Evolutionary conservation across 2,888 invertebrate species (phyloP), one percentile per base, ranked within the genome.

Genomic region (Phyllotreta striolata): DNA sequence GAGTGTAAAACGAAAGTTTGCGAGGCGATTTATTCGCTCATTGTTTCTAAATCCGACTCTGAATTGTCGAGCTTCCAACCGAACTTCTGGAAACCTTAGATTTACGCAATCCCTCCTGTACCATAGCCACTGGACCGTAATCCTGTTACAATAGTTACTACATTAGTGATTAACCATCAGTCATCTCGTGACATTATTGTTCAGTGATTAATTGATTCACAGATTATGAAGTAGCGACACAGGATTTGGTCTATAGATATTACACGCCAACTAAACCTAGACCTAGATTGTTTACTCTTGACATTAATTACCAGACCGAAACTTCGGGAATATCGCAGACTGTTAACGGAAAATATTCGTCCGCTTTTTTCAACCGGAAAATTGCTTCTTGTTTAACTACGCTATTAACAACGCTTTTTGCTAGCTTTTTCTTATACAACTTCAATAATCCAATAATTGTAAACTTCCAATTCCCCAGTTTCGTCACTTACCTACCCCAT

Each of bases 171-270:
- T 73, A 74, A 68, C 73, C 69, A 75, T 75, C 75, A 72, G 69
- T 75, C 75, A 75, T 74, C 72, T 72, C 54, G 66, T 74, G 75
- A 75, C 73, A 73, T 73, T 72, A 76, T 75, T 74, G 73, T 74
- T 68, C 63, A 38, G 70, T 72, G 73, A 76, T 76, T 74, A 74
- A 76, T 75, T 76, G 75, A 74, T 75, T 73, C 70, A 56, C 69
- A 65, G 69, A 70, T 70, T 67, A 66, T 65, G 66, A 66, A 65
- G 67, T 67, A 65, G 54, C 64, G 47, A 69, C 66, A 63, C 55
- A 54, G 66, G 62, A 67, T 66, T 49, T 56, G 58, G 67, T 64
- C 64, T 66, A 69, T 57, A 67, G 68, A 67, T 67, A 73, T 73
- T 73, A 73, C 68, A 71, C 70, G 72, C 52, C 47, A 51, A 57